Evolutionary conservation across 2,113 vertebrate genomes (phyloP).

Genomic region (Brachypteracias leptosomus): DNA sequence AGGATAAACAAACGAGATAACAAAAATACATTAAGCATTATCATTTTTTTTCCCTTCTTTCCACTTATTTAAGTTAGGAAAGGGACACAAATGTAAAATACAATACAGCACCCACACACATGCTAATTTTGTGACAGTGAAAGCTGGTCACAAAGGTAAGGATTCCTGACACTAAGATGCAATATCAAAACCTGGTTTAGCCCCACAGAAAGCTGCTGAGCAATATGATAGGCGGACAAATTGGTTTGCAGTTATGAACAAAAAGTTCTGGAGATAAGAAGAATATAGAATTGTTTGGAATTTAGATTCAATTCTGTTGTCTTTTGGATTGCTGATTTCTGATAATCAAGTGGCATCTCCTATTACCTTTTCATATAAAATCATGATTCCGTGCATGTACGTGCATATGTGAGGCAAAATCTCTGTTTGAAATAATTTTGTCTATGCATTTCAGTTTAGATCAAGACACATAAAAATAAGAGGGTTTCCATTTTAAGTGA

Average conservation of each 20-base stretch:
- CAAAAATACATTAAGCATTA: not conserved
- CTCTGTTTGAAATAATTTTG: constrained; percentile 2
- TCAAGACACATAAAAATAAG: constrained; percentile 14
- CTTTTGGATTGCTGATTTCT: not conserved
- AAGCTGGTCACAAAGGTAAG: not conserved
- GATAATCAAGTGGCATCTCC: not conserved
- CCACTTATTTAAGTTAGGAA: not conserved
- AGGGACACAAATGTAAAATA: not conserved
- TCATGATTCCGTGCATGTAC: not conserved
- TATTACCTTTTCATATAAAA: not conserved
- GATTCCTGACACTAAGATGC: not conserved
- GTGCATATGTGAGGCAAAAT: not conserved
- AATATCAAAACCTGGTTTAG: constrained; percentile 11
- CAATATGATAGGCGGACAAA: not conserved
- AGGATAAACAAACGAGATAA: too few relatives aligned
- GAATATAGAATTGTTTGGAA: not conserved
- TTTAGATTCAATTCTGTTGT: not conserved
- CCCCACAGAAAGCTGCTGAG: not conserved
- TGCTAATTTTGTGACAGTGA: not conserved
- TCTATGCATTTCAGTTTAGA: constrained; percentile 10
- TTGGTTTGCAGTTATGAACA: not conserved
- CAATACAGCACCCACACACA: not conserved
- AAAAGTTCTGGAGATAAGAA: not conserved
- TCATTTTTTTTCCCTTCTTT: not conserved
- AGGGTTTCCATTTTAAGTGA: constrained; percentile 23